Evolutionary conservation across 92 coral and sea anemone species (phyloP), one percentile per base, ranked within the genome.

Genomic region (Bergia puertoricense): DNA sequence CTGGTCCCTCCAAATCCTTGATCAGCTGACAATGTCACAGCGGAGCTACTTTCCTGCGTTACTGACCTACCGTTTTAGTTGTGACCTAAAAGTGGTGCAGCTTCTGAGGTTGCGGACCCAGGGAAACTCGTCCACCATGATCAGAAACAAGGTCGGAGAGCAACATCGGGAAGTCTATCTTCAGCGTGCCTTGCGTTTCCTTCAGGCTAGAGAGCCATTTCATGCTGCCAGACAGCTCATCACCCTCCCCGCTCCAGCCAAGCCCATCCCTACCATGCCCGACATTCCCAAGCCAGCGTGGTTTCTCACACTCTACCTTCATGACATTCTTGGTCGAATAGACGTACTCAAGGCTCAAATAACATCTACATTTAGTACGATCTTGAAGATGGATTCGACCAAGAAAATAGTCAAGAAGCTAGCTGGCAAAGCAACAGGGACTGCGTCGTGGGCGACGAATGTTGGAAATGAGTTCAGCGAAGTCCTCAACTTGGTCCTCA

Each of bases 141-240:
- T 73, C 5, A 48, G 18, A 2, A 80, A 80, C 42, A 74, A 79
- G 45, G 74, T 88, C n/a, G 57, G 68, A 56, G 81, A 88, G 76
- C 87, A 88, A 41, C 90, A 88, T 74, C 23, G 68, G 1, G 87
- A 88, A 23, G 5, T 43, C 8, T 77, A 88, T 8, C 85, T 88
- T 38, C 85, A 81, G 59, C 77, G 41, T 15, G 75, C 87, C 76
- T 68, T 85, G 4, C 81, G 30, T 2, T 85, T 85, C 80, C 37
- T 85, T 66, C 80, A 85, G 15, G 79, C 67, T 6, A 66, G 80
- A 80, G 88, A 71, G 30, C 43, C 80, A 6, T 85, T 85, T 40
- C 88, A 72, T 14, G 0, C 40, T 0, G 50, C 67, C 54, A 44
- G 48, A 0, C 23, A 59, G 65, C 45, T 85, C 16, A 23, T 72